A percentile compares a stretch with the other conserved stretches of the same genome.
Evolutionary conservation across 2,113 vertebrate species (phyloP).

Genomic region (Pao palembangensis): DNA sequence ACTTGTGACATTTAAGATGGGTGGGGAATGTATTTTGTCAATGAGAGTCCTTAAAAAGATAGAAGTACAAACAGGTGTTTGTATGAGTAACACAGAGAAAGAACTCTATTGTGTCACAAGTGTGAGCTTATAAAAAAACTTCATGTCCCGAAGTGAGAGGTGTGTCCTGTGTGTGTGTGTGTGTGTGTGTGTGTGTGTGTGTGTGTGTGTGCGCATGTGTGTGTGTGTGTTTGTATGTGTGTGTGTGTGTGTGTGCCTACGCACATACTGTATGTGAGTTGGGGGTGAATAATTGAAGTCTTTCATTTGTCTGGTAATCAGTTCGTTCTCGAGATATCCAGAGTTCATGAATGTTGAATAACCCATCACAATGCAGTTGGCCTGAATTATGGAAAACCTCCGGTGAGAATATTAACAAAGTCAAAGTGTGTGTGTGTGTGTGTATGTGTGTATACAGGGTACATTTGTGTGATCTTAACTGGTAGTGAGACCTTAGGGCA

Average conservation of each 20-base stretch:
- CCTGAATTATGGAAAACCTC: constrained; percentile 98
- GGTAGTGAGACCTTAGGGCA: constrained; percentile 18
- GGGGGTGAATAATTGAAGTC: constrained; percentile 98
- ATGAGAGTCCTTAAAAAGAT: too few relatives aligned
- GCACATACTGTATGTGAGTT: constrained; percentile 70
- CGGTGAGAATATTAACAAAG: constrained; percentile 96
- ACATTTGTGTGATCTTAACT: constrained; percentile 34
- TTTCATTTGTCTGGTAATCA: constrained; percentile 99
- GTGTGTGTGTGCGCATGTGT: constrained; percentile 29
- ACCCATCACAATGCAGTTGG: constrained; percentile 99
- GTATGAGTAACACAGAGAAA: not conserved
- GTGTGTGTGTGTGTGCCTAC: constrained; percentile 30
- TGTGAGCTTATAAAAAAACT: constrained; percentile 37
- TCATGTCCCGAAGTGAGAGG: constrained; percentile 39
- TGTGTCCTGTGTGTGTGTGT: constrained; percentile 34
- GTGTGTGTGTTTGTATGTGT: constrained; percentile 16
- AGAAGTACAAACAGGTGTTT: not conserved
- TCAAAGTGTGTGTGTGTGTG: constrained; percentile 60
- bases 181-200: constrained; percentile 13
- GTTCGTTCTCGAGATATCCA: constrained; percentile 96
- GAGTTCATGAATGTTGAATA: constrained; percentile 99
- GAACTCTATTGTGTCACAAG: constrained; percentile 21
- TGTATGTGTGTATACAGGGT: constrained; percentile 32
- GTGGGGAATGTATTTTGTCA: too few relatives aligned
- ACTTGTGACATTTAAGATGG: too few relatives aligned